Evolutionary conservation across 2,888 invertebrate species (phyloP).

Genomic region (Nezara viridula): DNA sequence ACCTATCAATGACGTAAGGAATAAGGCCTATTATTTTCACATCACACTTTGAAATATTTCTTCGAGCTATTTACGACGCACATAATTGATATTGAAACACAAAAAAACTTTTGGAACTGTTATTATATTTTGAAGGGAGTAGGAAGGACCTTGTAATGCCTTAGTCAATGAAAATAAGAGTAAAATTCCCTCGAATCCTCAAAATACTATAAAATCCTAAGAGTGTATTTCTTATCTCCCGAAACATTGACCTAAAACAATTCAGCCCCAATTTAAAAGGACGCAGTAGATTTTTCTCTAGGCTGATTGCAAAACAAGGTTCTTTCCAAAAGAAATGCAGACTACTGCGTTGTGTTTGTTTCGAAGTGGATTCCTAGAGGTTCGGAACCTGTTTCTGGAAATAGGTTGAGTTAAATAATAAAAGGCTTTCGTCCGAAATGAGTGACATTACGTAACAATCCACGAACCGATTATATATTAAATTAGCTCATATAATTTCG

Average conservation of each 20-base stretch:
- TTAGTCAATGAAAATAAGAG: constrained; percentile 9
- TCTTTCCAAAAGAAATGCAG: not conserved
- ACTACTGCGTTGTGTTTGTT: not conserved
- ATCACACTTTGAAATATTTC: not conserved
- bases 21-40: not conserved
- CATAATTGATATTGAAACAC: too few species aligned
- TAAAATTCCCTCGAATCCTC: not conserved
- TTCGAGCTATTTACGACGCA: too few species aligned
- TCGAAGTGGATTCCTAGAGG: not conserved
- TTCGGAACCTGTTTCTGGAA: not conserved
- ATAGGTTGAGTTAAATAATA: not conserved
- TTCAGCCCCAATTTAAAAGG: constrained; percentile 17
- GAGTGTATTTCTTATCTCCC: not conserved
- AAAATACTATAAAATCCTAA: not conserved
- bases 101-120: too few species aligned
- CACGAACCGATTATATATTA: not conserved
- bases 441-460: not conserved
- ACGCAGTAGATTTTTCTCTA: not conserved
- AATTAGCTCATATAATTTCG: not conserved
- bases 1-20: not conserved
- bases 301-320: constrained; percentile 27
- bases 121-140: too few species aligned
- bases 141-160: not conserved
- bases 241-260: constrained; percentile 16
- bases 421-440: not conserved